Percentiles rank a stretch among this genome's conserved stretches.
Conservation (phyloP, 2,113 vertebrate genomes). For the Oryzias melastigma region DNA sequence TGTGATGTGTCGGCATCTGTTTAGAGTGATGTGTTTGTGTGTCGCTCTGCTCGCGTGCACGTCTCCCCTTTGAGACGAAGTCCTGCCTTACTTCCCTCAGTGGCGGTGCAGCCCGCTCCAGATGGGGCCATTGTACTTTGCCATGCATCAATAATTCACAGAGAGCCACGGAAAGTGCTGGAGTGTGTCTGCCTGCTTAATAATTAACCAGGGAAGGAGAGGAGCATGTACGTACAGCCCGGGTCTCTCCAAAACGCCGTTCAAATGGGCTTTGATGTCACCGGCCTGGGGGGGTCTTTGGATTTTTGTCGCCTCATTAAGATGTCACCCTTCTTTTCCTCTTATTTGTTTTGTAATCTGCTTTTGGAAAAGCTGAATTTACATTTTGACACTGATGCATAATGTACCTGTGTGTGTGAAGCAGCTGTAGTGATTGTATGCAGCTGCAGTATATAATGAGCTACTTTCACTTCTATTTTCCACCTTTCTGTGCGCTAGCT, state of each 20-base stretch:
- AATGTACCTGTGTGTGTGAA: slow-evolving; percentile 27
- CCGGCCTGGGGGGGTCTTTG: slow-evolving; percentile 55
- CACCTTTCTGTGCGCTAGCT: slow-evolving; percentile 29
- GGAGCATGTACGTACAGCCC: slow-evolving; percentile 67
- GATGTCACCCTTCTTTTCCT: slow-evolving; percentile 68
- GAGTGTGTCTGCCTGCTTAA: slow-evolving; percentile 76
- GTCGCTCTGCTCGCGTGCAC: slow-evolving; percentile 16
- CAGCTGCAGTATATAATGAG: slow-evolving; percentile 53
- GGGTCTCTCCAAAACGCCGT: slow-evolving; percentile 68
- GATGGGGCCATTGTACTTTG: slow-evolving; percentile 76
- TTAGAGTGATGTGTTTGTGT: neutral
- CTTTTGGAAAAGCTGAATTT: slow-evolving; percentile 38
- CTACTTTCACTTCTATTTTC: slow-evolving; percentile 60
- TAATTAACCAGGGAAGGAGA: slow-evolving; percentile 75
- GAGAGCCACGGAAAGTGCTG: slow-evolving; percentile 70
- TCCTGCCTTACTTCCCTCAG: slow-evolving; percentile 69
- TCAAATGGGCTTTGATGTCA: slow-evolving; percentile 71
- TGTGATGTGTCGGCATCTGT: slow-evolving; percentile 21
- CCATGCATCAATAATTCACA: slow-evolving; percentile 79
- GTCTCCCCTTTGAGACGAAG: slow-evolving; percentile 50
- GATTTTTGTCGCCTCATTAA: slow-evolving; percentile 74
- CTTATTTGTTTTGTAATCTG: slow-evolving; percentile 75
- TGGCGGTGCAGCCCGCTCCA: slow-evolving; percentile 62
- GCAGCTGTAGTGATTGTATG: slow-evolving; percentile 43
- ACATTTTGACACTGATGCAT: slow-evolving; percentile 35